Percentiles rank a stretch among this genome's conserved stretches.
These are phyloP conservation scores for Bubo bubo DNA, from an alignment of 2,113 vertebrate species.

Conservation along the genomic window DNA sequence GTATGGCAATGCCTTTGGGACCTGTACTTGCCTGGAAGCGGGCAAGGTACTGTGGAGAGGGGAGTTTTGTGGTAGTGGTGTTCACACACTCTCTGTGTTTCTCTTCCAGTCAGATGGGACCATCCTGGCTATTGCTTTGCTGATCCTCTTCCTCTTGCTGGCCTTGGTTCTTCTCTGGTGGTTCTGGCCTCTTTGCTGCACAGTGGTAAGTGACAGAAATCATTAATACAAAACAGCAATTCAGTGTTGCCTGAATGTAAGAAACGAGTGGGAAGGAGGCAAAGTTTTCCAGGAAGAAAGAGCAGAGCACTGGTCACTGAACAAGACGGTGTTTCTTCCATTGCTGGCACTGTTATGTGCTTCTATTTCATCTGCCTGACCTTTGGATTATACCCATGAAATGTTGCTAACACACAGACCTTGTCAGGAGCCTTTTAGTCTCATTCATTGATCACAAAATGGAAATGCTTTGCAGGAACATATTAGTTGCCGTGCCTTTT, in stretches of 20 bases:
- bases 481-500: not conserved
- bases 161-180: conserved; percentile 92
- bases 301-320: not conserved
- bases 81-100: not conserved
- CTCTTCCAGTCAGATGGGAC: conserved; percentile 90
- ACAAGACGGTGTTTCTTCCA: not conserved
- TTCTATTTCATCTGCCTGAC: not conserved
- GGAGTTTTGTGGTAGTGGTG: not conserved
- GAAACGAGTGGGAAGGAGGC: not conserved
- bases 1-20: not conserved
- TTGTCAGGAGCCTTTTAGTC: not conserved
- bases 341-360: not conserved
- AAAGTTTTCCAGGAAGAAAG: not conserved
- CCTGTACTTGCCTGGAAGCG: not conserved
- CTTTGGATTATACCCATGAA: not conserved
- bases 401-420: not conserved
- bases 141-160: conserved; percentile 93
- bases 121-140: conserved; percentile 91
- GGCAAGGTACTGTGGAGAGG: not conserved
- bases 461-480: not conserved
- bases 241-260: not conserved
- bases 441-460: too few species aligned
- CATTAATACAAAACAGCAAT: not conserved
- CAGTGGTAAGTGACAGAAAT: conserved; percentile 86
- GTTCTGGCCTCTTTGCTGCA: conserved; percentile 99